Evolutionary conservation across 64 coral and sea anemone genomes (phyloP).

Genomic region (Cladopsammia gracilis): DNA sequence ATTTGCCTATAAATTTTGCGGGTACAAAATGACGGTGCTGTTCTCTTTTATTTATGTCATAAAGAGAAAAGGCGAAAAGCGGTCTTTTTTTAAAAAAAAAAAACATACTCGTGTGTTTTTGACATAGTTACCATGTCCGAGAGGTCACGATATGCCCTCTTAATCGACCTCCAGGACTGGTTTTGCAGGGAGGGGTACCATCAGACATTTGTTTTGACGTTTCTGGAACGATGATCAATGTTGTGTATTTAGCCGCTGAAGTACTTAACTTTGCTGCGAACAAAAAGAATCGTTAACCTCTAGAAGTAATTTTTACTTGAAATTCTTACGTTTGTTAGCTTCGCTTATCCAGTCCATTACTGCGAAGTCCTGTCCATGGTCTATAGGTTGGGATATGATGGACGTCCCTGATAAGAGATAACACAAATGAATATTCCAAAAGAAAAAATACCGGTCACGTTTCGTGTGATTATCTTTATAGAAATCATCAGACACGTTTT

Average conservation of each 20-base stretch:
- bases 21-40: not conserved
- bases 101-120: not conserved
- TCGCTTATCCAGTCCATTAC: conserved; percentile 46
- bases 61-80: too few relatives aligned
- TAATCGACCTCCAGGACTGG: too few relatives aligned
- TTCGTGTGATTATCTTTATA: not conserved
- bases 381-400: not conserved
- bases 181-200: not conserved
- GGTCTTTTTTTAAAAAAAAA: not conserved
- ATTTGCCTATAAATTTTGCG: not conserved
- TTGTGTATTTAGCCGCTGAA: not conserved
- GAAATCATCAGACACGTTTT: not conserved
- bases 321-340: conserved; percentile 39
- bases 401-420: not conserved
- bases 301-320: not conserved
- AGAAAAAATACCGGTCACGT: too few relatives aligned
- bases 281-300: not conserved
- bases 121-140: not conserved
- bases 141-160: too few relatives aligned
- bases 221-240: not conserved
- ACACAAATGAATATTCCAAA: not conserved
- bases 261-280: not conserved
- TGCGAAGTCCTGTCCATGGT: conserved; percentile 2
- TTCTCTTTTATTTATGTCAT: not conserved
- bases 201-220: not conserved